Base-by-base conservation (phyloP, 2,888 invertebrate species). In the Cephus spinipes region DNA sequence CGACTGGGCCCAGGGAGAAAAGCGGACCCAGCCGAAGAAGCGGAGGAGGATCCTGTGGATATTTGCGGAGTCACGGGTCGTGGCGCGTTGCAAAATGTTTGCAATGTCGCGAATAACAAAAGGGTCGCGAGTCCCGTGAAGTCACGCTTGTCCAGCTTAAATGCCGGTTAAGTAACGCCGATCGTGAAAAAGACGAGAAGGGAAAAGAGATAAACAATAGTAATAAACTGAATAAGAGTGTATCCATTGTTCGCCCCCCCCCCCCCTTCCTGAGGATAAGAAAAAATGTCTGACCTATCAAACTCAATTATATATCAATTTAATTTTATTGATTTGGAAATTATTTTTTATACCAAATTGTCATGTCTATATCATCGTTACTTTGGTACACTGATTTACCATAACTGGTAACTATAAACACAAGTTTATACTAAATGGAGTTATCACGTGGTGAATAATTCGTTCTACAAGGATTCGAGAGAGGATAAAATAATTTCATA, bases 51-150 rank as follows among this genome's bases (percentile, higher is more conserved):
- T 34, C 15, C 34, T 12, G 35, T 15, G 34, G 32, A 74, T 34
- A 35, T 71, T 33, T 71, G 71, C 71, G 32, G 11, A 71, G 71
- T 71, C 55, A 55, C 55, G 55, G 55, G 55, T 55, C 55, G 55
- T 55, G 55, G 55, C 55, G 55, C 55, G 23, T 23, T 55, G 55
- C 55, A 55, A 55, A 55, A 55, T 55, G 23, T 55, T 55, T 55
- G 55, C 55, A 55, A 55, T 55, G 55, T 55, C 55, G 55, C 55
- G 9, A 55, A 55, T 55, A 55, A 55, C 55, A 55, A 55, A 55
- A 55, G 55, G 55, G 55, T 23, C 55, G 55, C 55, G 40, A 55
- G 55, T 55, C 55, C 55, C 55, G 55, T 55, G 55, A 55, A 55
- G 55, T 55, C 31, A 71, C 33, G 71, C 71, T 34, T 33, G 71